phyloP scores from a whole-genome alignment of 2,113 vertebrate species.

The Triplophysa tibetana region DNA sequence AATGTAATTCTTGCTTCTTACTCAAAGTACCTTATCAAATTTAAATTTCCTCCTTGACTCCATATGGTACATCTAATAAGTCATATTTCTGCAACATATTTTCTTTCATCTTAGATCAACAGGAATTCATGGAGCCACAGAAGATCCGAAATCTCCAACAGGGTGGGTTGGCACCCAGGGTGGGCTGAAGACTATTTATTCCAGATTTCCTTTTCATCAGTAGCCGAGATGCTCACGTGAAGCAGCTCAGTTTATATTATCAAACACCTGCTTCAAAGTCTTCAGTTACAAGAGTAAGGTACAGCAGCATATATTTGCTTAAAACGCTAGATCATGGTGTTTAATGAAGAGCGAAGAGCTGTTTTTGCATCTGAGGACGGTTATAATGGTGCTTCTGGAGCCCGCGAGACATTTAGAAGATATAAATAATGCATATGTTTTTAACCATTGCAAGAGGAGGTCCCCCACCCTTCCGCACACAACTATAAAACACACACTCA shows the following conservation, averaged over 20 bases:
- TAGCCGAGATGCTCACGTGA: not conserved
- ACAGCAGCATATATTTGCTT: not conserved
- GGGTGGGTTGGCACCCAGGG: not conserved
- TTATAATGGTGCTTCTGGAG: conserved; percentile 22
- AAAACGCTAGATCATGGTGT: not conserved
- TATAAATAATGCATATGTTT: conserved; percentile 44
- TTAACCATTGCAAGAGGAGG: conserved; percentile 6
- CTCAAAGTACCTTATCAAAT: not conserved
- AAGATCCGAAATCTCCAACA: not conserved
- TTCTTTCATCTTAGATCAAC: conserved; percentile 18
- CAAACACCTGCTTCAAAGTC: not conserved
- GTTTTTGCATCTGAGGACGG: not conserved
- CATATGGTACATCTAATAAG: not conserved
- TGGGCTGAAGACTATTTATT: not conserved
- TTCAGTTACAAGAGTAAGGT: not conserved
- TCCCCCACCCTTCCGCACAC: conserved; percentile 5
- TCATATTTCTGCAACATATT: not conserved
- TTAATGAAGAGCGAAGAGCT: not conserved
- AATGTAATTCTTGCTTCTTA: not conserved
- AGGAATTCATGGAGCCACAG: not conserved
- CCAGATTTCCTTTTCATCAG: not conserved
- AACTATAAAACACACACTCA: not conserved
- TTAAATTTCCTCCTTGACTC: not conserved
- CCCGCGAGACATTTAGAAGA: conserved; percentile 17
- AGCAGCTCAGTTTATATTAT: not conserved